Base-by-base conservation (phyloP, 2,888 invertebrate species). In the Drosophila aldrichi region DNA sequence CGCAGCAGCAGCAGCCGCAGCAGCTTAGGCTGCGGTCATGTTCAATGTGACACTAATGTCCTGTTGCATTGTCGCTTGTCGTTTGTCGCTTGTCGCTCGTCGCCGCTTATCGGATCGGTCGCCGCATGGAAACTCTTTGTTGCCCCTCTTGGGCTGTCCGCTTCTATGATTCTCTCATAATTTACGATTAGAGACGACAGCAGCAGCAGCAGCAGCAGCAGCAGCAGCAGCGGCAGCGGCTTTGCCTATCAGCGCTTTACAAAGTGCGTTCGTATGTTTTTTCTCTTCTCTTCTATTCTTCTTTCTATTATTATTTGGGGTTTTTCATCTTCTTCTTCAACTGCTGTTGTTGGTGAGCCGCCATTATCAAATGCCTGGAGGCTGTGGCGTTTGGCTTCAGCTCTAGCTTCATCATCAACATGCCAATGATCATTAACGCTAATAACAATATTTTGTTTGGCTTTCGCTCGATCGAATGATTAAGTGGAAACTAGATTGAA, bases 31-130 rank as follows among this genome's bases (percentile, higher is more conserved):
- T 89, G 79, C 64, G 84, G 85, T 87, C 89, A 74, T 87, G 90
- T 87, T 87, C 57, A 64, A 68, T 69, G 88, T 87, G 87, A 87
- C 87, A 87, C 90, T 87, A 87, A 87, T 87, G 87, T 87, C 90
- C 87, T 87, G 89, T 88, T 80, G 81, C 79, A 77, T 81, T 83
- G 77, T 79, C 72, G 72, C 60, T 81, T 80, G 81, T 77, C 73
- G 64, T 48, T 58, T 51, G 81, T 44, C 76, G 70, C 63, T 44
- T 55, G 55, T 55, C 40, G 55, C 55, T 55, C 40, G 55, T 55
- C 66, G 54, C 75, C 38, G 66, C 77, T 81, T 86, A 81, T 81
- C 81, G 81, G 67, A 68, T 75, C 52, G 64, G 48, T 60, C 62
- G 9, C 12, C 62, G 66, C 64, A 68, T 49, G 66, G 52, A 56